Evolutionary conservation across 2,113 vertebrate genomes (phyloP).

Genomic region (Labeo catla): DNA sequence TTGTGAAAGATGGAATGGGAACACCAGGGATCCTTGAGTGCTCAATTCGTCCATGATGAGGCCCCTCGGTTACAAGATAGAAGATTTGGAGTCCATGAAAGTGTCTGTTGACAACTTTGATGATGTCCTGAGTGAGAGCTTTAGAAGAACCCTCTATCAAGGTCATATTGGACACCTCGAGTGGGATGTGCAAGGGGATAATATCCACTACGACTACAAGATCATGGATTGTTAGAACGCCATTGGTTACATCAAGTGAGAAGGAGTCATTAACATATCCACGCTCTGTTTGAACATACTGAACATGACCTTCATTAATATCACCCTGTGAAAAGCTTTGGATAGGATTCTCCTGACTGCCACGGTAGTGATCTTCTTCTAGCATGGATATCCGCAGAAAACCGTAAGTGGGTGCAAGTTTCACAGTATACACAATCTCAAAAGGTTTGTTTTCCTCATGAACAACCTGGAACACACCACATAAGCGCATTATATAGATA

Average conservation of each 20-base stretch:
- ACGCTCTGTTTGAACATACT: slow-evolving; percentile 78
- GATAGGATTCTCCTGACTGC: slow-evolving; percentile 58
- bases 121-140: slow-evolving; percentile 72
- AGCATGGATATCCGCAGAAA: slow-evolving; percentile 70
- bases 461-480: slow-evolving; percentile 73
- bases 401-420: slow-evolving; percentile 73
- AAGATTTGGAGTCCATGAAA: slow-evolving; percentile 81
- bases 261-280: slow-evolving; percentile 73
- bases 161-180: slow-evolving; percentile 80
- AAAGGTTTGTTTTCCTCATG: slow-evolving; percentile 78
- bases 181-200: slow-evolving; percentile 78
- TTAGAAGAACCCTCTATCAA: slow-evolving; percentile 82
- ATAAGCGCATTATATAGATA: neutral
- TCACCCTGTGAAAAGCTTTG: slow-evolving; percentile 83
- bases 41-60: slow-evolving; percentile 81
- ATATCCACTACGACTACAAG: slow-evolving; percentile 80
- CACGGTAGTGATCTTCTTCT: slow-evolving; percentile 55
- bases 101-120: slow-evolving; percentile 79
- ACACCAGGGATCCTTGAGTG: slow-evolving; percentile 78
- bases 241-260: slow-evolving; percentile 79
- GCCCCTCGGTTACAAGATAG: slow-evolving; percentile 79
- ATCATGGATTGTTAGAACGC: slow-evolving; percentile 72
- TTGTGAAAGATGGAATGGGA: slow-evolving; percentile 82
- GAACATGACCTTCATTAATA: slow-evolving; percentile 76
- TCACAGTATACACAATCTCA: slow-evolving; percentile 79